Conservation (phyloP, 2,113 vertebrate genomes). For the Hippocampus guttulatus region DNA sequence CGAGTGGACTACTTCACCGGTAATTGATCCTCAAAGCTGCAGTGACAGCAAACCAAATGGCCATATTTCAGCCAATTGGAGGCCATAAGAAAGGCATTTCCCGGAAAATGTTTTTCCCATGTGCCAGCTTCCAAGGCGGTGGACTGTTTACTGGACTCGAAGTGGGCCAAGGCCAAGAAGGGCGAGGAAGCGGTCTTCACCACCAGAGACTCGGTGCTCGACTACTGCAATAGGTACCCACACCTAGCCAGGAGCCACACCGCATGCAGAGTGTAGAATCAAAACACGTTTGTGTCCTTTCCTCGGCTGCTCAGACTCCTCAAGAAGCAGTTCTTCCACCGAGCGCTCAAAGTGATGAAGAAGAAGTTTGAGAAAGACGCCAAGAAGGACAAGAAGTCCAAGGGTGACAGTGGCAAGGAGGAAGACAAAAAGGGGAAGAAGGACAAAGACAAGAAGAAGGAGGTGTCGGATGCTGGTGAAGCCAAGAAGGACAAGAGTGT, state of each 20-base stretch:
- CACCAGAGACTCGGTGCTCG: conserved; percentile 89
- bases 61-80: not conserved
- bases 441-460: conserved; percentile 77
- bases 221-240: conserved; percentile 93
- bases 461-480: conserved; percentile 55
- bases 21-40: conserved; percentile 54
- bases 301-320: conserved; percentile 76
- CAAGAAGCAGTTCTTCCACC: conserved; percentile 97
- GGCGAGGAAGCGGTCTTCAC: conserved; percentile 94
- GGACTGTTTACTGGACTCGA: conserved; percentile 95
- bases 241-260: not conserved
- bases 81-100: not conserved
- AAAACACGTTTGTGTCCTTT: not conserved
- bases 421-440: conserved; percentile 84
- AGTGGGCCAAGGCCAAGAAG: conserved; percentile 97
- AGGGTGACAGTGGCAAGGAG: conserved; percentile 65
- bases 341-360: conserved; percentile 98
- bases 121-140: conserved; percentile 91
- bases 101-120: not conserved
- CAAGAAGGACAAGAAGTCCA: conserved; percentile 88
- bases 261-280: not conserved
- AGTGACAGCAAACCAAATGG: not conserved
- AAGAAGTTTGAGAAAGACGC: conserved; percentile 93
- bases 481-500: conserved; percentile 81
- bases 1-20: conserved; percentile 96